Evolutionary conservation across 2,888 invertebrate genomes (phyloP).

Genomic region (Cryptus viduatorius): DNA sequence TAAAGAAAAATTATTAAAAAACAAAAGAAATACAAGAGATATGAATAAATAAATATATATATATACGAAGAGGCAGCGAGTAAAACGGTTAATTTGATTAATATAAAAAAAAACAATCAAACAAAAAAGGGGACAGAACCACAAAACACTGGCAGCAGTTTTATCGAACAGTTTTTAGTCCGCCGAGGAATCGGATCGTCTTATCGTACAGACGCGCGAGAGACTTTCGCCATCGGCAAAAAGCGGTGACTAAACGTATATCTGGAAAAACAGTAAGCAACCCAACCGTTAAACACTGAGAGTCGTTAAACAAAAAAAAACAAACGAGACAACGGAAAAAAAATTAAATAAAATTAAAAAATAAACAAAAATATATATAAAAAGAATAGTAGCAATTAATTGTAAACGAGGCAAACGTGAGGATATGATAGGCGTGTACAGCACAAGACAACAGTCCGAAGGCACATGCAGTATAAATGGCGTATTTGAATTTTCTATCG

Average conservation of each 20-base stretch:
- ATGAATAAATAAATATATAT: constrained; percentile 31
- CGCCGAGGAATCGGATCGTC: constrained; percentile 64
- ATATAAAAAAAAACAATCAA: constrained; percentile 72
- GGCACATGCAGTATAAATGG: constrained; percentile 82
- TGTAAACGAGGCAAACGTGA: constrained; percentile 74
- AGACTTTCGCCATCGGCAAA: constrained; percentile 65
- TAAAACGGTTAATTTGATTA: constrained; percentile 50
- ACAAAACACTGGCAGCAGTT: constrained; percentile 77
- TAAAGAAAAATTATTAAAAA: constrained; percentile 2
- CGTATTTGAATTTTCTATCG: constrained; percentile 76
- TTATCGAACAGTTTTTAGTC: constrained; percentile 80
- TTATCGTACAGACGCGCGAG: constrained; percentile 59
- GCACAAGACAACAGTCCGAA: constrained; percentile 78
- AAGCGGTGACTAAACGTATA: constrained; percentile 82
- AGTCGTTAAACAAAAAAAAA: constrained; percentile 74
- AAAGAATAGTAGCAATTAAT: constrained; percentile 66
- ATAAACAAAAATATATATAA: constrained; percentile 61
- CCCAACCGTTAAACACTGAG: constrained; percentile 81
- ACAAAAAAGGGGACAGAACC: constrained; percentile 71
- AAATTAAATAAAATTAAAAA: too few species aligned
- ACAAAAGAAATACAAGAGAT: constrained; percentile 27
- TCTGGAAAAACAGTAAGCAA: constrained; percentile 84
- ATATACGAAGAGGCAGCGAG: constrained; percentile 25
- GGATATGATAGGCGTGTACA: constrained; percentile 63
- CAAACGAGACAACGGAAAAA: constrained; percentile 54